Evolutionary conservation across 2,888 invertebrate genomes (phyloP).

Genomic region (Exocentrus adspersus): DNA sequence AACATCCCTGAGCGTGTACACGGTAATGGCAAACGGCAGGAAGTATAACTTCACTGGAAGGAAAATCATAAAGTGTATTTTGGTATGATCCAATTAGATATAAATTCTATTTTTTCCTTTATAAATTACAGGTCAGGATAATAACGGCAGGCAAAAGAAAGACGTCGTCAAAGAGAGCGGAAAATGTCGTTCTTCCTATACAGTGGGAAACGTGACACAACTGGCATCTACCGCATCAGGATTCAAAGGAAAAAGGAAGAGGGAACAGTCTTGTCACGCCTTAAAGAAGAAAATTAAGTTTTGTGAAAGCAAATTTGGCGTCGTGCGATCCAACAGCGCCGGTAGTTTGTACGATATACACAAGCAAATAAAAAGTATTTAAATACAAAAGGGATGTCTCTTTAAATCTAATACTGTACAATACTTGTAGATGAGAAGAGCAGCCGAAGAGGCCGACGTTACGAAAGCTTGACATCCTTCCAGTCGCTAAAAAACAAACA

Average conservation of each 20-base stretch:
- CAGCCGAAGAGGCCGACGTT: constrained; percentile 15
- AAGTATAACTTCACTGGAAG: constrained; percentile 4
- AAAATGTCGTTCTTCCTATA: constrained; percentile 1
- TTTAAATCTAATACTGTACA: no score
- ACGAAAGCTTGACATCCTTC: constrained; percentile 31
- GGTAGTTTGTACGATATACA: constrained; percentile 39
- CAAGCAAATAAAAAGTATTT: constrained; percentile 41
- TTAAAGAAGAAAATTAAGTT: constrained; percentile 35
- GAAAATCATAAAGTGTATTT: constrained; percentile 37
- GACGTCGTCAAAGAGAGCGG: constrained; percentile 20
- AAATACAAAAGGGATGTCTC: no score
- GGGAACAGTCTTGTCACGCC: constrained; percentile 26
- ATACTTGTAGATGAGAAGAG: constrained; percentile 30
- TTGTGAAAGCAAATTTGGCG: constrained; percentile 35
- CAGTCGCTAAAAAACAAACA: constrained; percentile 31
- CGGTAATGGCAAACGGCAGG: constrained; percentile 39
- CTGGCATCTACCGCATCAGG: neutral
- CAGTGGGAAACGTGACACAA: constrained; percentile 1
- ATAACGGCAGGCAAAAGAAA: constrained; percentile 4
- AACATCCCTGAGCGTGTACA: constrained; percentile 43
- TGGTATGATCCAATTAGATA: neutral
- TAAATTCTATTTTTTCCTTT: neutral
- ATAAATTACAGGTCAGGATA: neutral
- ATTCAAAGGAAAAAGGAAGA: constrained; percentile 26
- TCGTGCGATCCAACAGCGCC: constrained; percentile 22